These are phyloP conservation scores for Sminthurinus signatus DNA, from an alignment of 1,140 invertebrate species.

Conservation along the genomic window DNA sequence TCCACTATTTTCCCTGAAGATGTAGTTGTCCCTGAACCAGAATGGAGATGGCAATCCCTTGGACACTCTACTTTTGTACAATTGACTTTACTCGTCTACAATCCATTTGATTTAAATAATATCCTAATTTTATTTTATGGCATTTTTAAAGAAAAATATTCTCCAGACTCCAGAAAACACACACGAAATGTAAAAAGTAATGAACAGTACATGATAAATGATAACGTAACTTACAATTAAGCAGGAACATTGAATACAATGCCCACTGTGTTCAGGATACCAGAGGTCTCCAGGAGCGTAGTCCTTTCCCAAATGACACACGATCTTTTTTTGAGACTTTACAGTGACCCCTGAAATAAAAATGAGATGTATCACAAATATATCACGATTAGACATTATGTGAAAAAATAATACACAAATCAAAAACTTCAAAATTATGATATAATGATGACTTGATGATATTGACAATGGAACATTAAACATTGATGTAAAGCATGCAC, in stretches of 20 bases:
- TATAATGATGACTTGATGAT: not conserved
- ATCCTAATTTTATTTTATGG: not conserved
- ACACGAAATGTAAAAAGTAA: no score
- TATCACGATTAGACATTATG: not conserved
- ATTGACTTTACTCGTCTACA: slow-evolving; percentile 30
- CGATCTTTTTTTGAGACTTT: slow-evolving; percentile 20
- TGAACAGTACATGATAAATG: no score
- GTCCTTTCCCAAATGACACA: slow-evolving; percentile 33
- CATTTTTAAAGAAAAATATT: no score
- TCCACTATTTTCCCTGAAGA: not conserved
- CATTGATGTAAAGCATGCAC: not conserved
- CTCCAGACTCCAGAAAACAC: no score
- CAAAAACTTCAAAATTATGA: not conserved
- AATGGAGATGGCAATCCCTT: slow-evolving; percentile 7
- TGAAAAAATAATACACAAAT: not conserved
- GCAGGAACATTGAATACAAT: slow-evolving; percentile 36
- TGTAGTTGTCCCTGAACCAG: no score
- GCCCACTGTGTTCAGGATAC: slow-evolving; percentile 25
- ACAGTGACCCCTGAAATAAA: not conserved
- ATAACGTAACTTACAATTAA: slow-evolving; percentile 20
- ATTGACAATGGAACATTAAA: not conserved
- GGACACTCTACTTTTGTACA: slow-evolving; percentile 37
- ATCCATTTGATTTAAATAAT: not conserved
- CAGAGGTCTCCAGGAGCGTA: slow-evolving; percentile 37
- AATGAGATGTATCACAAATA: not conserved